These are phyloP conservation scores for Drosophila chauvacae DNA, from an alignment of 1,140 invertebrate species.

Conservation along the genomic window DNA sequence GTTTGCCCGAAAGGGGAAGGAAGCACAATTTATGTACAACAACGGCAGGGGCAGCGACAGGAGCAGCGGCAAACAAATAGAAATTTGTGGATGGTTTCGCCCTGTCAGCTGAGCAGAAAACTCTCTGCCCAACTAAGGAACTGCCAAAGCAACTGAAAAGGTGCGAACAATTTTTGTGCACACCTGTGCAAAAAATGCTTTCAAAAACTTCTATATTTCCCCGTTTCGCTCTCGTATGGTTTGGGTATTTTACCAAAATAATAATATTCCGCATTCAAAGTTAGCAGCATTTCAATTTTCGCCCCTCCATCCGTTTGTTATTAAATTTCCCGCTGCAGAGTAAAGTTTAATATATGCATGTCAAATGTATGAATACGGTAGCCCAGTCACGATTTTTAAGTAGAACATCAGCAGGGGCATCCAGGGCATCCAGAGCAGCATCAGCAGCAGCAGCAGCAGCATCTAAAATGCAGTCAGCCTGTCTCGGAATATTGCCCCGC, in stretches of 20 bases:
- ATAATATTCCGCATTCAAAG: slow-evolving; percentile 66
- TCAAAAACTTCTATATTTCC: slow-evolving; percentile 71
- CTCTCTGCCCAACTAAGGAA: slow-evolving; percentile 48
- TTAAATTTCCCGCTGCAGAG: slow-evolving; percentile 58
- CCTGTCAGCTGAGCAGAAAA: slow-evolving; percentile 65
- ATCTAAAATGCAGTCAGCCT: slow-evolving; percentile 60
- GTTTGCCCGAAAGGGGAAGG: slow-evolving; percentile 56
- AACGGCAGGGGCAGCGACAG: slow-evolving; percentile 32
- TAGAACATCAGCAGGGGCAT: slow-evolving; percentile 49
- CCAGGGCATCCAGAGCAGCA: slow-evolving; percentile 2
- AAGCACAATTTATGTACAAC: slow-evolving; percentile 57
- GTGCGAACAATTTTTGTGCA: slow-evolving; percentile 71
- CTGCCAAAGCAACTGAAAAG: slow-evolving; percentile 56
- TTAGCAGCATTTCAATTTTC: slow-evolving; percentile 71
- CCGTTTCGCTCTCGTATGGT: slow-evolving; percentile 20
- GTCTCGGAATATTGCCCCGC: slow-evolving; percentile 47
- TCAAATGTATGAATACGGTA: slow-evolving; percentile 64
- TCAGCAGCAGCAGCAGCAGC: background rate
- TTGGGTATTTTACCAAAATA: slow-evolving; percentile 27
- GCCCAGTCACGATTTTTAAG: slow-evolving; percentile 73
- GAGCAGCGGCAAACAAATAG: slow-evolving; percentile 61
- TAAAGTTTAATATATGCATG: slow-evolving; percentile 71
- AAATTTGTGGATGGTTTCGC: slow-evolving; percentile 69
- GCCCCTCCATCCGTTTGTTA: slow-evolving; percentile 24
- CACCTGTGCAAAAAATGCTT: slow-evolving; percentile 77